Evolutionary conservation across 2,797 vertebrate species (phyloP).

Genomic region (Syngnathus acus): DNA sequence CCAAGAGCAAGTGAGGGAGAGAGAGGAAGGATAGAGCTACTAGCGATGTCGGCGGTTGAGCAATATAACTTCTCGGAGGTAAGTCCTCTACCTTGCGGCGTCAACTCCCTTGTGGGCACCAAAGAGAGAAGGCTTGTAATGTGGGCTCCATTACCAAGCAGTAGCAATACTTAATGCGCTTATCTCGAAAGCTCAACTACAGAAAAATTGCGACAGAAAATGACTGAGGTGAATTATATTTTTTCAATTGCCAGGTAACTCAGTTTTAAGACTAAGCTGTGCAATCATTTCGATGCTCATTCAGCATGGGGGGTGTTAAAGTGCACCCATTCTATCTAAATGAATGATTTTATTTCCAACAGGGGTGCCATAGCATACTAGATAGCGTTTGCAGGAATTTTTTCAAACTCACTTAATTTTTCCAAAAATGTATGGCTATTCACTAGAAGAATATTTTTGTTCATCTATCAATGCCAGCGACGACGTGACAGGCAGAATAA

Average conservation of each 20-base stretch:
- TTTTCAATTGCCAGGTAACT: slow-evolving; percentile 13
- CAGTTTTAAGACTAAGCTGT: not conserved
- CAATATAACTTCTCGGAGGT: slow-evolving; percentile 50
- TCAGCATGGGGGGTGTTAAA: not conserved
- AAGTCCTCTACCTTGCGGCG: slow-evolving; percentile 41
- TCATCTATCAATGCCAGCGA: not conserved
- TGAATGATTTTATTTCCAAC: not conserved
- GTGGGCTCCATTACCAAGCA: slow-evolving; percentile 30
- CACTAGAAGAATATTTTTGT: not conserved
- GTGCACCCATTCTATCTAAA: not conserved
- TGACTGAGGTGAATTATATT: slow-evolving; percentile 19
- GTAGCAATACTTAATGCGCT: slow-evolving; percentile 19
- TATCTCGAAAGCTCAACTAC: slow-evolving; percentile 40
- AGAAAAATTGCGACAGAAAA: slow-evolving; percentile 25
- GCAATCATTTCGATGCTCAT: slow-evolving; percentile 5
- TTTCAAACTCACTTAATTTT: not conserved
- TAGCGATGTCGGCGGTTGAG: slow-evolving; percentile 39
- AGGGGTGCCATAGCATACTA: not conserved
- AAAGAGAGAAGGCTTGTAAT: slow-evolving; percentile 22
- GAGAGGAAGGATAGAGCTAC: slow-evolving; percentile 21
- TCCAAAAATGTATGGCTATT: not conserved
- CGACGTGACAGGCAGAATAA: not conserved
- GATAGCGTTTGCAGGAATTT: not conserved
- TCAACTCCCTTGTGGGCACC: slow-evolving; percentile 35
- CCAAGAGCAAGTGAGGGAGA: slow-evolving; percentile 26